Percentiles rank a stretch among this genome's conserved stretches.
Evolutionary conservation across 1,140 invertebrate genomes (phyloP).

Genomic region (Dinoponera quadriceps): DNA sequence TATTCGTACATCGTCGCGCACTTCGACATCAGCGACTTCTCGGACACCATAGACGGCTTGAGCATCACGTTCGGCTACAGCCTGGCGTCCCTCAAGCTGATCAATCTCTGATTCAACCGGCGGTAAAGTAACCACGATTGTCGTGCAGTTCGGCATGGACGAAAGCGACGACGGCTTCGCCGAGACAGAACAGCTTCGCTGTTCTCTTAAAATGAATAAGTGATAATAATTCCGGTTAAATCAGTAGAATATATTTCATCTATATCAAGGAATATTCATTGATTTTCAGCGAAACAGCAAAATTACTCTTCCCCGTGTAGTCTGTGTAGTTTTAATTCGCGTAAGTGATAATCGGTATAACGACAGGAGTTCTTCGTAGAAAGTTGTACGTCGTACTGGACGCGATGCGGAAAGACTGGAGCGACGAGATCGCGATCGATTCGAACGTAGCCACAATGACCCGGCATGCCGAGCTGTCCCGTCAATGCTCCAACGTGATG

Average conservation of each 20-base stretch:
- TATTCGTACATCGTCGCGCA: slow-evolving; percentile 54
- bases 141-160: not conserved
- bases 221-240: too few relatives aligned
- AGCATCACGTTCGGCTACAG: slow-evolving; percentile 62
- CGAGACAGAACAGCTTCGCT: too few relatives aligned
- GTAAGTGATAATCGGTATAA: not conserved
- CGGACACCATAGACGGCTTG: slow-evolving; percentile 50
- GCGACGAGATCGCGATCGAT: slow-evolving; percentile 1
- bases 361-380: slow-evolving; percentile 26
- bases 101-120: slow-evolving; percentile 62
- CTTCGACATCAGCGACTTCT: slow-evolving; percentile 25
- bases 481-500: slow-evolving; percentile 47
- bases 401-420: slow-evolving; percentile 49
- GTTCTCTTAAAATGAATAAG: too few relatives aligned
- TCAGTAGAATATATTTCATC: too few relatives aligned
- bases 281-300: not conserved
- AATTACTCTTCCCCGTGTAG: too few relatives aligned
- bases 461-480: slow-evolving; percentile 36
- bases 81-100: slow-evolving; percentile 56
- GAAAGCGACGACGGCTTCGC: not conserved
- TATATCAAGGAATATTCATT: too few relatives aligned
- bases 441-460: slow-evolving; percentile 42
- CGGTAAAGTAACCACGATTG: slow-evolving; percentile 46
- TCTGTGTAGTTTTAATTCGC: too few relatives aligned
- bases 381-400: slow-evolving; percentile 36